Base-by-base conservation (phyloP, 1,140 invertebrate genomes). In the Nomia melanderi region DNA sequence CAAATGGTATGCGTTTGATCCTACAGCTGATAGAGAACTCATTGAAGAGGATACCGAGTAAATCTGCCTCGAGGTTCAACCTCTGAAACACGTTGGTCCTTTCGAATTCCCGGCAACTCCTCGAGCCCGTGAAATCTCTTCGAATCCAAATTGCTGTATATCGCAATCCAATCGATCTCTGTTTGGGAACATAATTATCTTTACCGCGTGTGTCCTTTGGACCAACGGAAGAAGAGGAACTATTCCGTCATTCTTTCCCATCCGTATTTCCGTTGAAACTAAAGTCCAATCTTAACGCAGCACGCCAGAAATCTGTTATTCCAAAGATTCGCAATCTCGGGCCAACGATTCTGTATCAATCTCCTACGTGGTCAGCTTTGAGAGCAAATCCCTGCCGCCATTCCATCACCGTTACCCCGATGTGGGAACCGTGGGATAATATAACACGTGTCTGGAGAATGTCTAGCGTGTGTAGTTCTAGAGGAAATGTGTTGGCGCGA, bases 361-460 rank as follows among this genome's bases (percentile, higher is more conserved):
- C 57, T 65, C 17, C 14, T 69, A 23, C 53, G 11, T 20, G 27
- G 50, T 76, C 59, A 76, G 23, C 29, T 59, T 47, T 31, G 31
- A 50, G 73, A 67, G 54, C 63, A 41, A 69, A 76, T 76, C 57
- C 57, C 73, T 59, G 27, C 54, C 67, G 50, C 53, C 53, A 8
- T 29, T 36, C n/a, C 31, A 23, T 41, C 12, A 17, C 31, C 31
- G 54, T 50, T 54, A 29, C 29, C 27, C 25, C 39, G 20, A 17
- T 53, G 44, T 57, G 27, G 23, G 47, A 69, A 20, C 64, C 47
- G 41, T 29, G 36, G 9, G 54, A n/a, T 56, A 63, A 65, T 50
- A 17, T 14, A 36, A 27, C 23, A 25, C 14, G 23, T 6, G 71
- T 31, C 27, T 20, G 71, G 53, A 31, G 17, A 44, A 33, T n/a